Evolutionary conservation across 2,797 vertebrate species (phyloP).

Genomic region (Artibeus lituratus): DNA sequence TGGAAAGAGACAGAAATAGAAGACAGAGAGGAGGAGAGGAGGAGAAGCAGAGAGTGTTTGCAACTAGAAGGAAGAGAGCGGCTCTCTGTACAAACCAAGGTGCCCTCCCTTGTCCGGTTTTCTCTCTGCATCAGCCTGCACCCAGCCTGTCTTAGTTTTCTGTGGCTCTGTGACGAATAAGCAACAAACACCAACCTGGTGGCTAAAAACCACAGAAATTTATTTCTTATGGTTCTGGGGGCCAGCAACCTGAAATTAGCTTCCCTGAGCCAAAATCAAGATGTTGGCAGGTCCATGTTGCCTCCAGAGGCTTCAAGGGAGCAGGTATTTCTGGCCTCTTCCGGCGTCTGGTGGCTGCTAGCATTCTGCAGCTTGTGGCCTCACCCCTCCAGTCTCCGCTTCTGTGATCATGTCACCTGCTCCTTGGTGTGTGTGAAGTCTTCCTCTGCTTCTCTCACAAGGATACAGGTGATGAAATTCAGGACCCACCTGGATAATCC

Average conservation of each 20-base stretch:
- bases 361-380: not conserved
- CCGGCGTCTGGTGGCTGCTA: not conserved
- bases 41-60: not conserved
- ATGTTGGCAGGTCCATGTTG: not conserved
- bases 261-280: too few species aligned
- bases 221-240: not conserved
- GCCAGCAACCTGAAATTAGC: not conserved
- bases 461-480: not conserved
- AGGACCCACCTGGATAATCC: not conserved
- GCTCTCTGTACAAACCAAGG: not conserved
- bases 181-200: not conserved
- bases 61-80: not conserved
- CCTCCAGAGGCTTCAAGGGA: not conserved
- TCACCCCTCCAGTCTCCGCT: not conserved
- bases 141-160: not conserved
- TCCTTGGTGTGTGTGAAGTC: not conserved
- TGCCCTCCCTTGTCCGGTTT: not conserved
- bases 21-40: not conserved
- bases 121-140: not conserved
- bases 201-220: not conserved
- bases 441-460: not conserved
- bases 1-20: not conserved
- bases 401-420: accelerated
- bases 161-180: not conserved
- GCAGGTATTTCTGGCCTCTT: not conserved